phyloP scores from a whole-genome alignment of 2,888 invertebrate species.

The Steromphala cineraria region DNA sequence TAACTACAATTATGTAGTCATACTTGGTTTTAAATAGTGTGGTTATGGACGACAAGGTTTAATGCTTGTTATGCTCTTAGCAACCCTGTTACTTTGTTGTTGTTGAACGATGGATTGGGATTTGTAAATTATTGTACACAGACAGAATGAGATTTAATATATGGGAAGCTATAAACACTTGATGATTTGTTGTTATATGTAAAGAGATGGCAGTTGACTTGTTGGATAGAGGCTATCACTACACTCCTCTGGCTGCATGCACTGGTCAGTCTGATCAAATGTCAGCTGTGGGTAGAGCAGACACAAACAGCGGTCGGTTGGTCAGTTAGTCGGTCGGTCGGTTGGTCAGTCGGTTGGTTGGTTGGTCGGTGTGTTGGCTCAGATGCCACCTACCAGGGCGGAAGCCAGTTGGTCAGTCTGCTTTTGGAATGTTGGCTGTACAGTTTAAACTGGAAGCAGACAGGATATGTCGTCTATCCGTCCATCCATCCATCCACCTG shows the following conservation, averaged over 20 bases:
- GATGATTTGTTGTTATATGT: slow-evolving; percentile 1
- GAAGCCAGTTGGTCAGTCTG: background rate
- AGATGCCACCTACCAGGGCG: background rate
- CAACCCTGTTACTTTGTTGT: slow-evolving; percentile 29
- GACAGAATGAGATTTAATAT: slow-evolving; percentile 17
- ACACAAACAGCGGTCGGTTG: background rate
- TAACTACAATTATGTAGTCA: slow-evolving; percentile 36
- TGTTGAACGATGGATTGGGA: slow-evolving; percentile 26
- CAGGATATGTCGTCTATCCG: background rate
- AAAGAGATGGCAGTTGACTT: slow-evolving; percentile 9
- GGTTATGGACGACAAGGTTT: slow-evolving; percentile 38
- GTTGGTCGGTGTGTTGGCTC: background rate
- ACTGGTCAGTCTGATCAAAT: no score
- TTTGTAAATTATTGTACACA: slow-evolving; percentile 31
- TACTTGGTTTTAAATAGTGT: slow-evolving; percentile 39
- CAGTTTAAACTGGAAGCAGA: background rate
- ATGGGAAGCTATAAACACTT: slow-evolving; percentile 16
- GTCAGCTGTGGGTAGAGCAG: background rate
- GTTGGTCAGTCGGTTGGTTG: background rate
- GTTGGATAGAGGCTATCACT: slow-evolving; percentile 4
- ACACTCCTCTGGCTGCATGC: background rate
- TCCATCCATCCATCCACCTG: slow-evolving; percentile 5
- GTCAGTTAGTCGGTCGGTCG: background rate
- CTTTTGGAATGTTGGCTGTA: background rate
- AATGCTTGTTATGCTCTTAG: slow-evolving; percentile 25